These are phyloP conservation scores for Pentamera pediparva DNA, from an alignment of 53 echinoderm and acorn worm genomes.

Conservation along the genomic window DNA sequence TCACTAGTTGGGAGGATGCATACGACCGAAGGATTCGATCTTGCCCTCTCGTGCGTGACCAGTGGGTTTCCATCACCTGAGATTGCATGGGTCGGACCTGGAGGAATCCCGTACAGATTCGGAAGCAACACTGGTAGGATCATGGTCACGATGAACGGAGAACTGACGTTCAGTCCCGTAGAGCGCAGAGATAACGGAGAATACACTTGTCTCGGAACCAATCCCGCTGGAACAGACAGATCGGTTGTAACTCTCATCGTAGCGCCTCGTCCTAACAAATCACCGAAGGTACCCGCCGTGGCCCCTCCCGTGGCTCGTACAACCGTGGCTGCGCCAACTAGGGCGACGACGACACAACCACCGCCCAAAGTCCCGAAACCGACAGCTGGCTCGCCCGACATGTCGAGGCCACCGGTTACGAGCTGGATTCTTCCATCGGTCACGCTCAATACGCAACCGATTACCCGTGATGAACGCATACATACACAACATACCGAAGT, in stretches of 20 bases:
- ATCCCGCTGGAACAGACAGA: conserved; percentile 69
- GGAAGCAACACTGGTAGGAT: conserved; percentile 20
- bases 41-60: conserved; percentile 58
- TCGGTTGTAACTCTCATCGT: conserved; percentile 41
- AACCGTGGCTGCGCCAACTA: conserved; percentile 1
- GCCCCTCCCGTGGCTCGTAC: conserved; percentile 29
- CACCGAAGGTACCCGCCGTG: conserved; percentile 11
- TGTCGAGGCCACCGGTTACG: not conserved
- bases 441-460: too few relatives aligned
- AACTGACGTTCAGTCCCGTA: conserved; percentile 48
- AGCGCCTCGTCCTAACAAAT: conserved; percentile 31
- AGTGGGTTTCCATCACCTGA: conserved; percentile 67
- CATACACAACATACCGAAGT: too few relatives aligned
- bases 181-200: conserved; percentile 55
- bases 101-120: conserved; percentile 9
- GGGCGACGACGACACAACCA: conserved; percentile 21
- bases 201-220: conserved; percentile 69
- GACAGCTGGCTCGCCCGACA: not conserved
- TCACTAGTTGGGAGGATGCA: conserved; percentile 6
- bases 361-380: conserved; percentile 28
- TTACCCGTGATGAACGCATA: too few relatives aligned
- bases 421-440: too few relatives aligned
- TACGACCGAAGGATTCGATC: conserved; percentile 19
- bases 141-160: conserved; percentile 58
- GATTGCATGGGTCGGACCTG: conserved; percentile 60